A percentile compares a stretch with the other conserved stretches of the same genome.
Evolutionary conservation across 2,888 invertebrate species (phyloP).

Genomic region (Lasioglossum lativentre): DNA sequence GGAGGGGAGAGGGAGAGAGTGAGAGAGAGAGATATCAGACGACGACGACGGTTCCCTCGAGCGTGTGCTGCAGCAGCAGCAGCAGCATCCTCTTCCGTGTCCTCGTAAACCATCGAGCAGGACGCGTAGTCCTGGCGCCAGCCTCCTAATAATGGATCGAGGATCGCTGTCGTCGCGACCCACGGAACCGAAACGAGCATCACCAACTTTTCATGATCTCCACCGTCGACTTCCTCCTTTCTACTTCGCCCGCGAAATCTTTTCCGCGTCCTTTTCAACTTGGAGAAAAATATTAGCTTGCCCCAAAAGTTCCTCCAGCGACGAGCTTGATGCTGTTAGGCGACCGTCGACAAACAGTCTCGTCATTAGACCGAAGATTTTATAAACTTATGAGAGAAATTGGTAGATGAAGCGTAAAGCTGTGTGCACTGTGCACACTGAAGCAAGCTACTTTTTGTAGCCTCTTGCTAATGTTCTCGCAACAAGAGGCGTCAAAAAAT

Average conservation of each 20-base stretch:
- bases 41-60: background rate
- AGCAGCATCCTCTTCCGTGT: background rate
- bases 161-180: conserved; percentile 16
- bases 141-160: conserved; percentile 47
- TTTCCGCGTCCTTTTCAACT: background rate
- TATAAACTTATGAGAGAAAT: background rate
- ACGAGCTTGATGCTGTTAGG: background rate
- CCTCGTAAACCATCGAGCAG: conserved; percentile 19
- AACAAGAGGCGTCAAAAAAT: background rate
- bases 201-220: conserved; percentile 9
- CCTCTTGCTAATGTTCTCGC: background rate
- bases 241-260: background rate
- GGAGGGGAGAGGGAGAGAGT: no score
- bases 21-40: conserved; percentile 1
- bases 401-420: no score
- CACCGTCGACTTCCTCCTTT: background rate
- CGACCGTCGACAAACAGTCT: background rate
- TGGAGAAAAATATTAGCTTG: background rate
- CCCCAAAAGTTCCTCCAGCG: background rate
- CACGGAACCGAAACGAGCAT: conserved; percentile 10
- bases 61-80: background rate
- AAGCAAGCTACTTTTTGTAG: background rate
- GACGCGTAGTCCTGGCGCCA: conserved; percentile 32
- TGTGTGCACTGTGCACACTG: background rate
- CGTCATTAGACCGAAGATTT: background rate